phyloP scores from a whole-genome alignment of 2,888 invertebrate genomes.

The Eilema caniola region DNA sequence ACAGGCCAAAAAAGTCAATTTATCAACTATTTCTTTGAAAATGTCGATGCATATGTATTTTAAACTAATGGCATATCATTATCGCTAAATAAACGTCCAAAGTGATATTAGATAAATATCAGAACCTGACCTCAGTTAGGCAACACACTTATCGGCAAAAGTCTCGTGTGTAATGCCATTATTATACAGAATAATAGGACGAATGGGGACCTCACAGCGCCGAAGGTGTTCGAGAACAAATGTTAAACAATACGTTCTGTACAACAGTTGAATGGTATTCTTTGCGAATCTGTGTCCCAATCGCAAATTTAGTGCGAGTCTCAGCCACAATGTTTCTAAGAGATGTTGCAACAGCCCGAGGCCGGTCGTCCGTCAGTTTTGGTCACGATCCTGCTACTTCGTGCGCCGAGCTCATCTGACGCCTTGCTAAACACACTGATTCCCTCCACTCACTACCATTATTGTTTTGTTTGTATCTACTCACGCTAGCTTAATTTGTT shows the following conservation, averaged over 20 bases:
- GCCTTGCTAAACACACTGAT: slow-evolving; percentile 61
- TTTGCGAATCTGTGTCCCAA: slow-evolving; percentile 74
- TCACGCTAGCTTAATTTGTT: slow-evolving; percentile 45
- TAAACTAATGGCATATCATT: slow-evolving; percentile 40
- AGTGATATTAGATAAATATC: slow-evolving; percentile 52
- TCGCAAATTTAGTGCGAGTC: slow-evolving; percentile 77
- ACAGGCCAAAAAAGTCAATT: slow-evolving; percentile 21
- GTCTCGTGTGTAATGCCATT: slow-evolving; percentile 43
- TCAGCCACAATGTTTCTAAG: slow-evolving; percentile 74
- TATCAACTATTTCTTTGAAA: slow-evolving; percentile 18
- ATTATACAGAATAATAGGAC: slow-evolving; percentile 46
- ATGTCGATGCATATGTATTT: slow-evolving; percentile 10
- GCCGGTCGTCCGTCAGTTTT: slow-evolving; percentile 71
- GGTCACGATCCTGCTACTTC: slow-evolving; percentile 76
- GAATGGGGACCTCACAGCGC: slow-evolving; percentile 47
- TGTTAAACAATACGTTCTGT: slow-evolving; percentile 59
- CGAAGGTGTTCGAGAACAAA: slow-evolving; percentile 50
- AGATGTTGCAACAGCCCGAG: slow-evolving; percentile 76
- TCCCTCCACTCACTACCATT: slow-evolving; percentile 46
- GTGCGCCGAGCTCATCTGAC: slow-evolving; percentile 62
- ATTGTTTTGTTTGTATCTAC: slow-evolving; percentile 48
- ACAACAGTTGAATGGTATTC: slow-evolving; percentile 70
- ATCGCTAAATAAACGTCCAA: slow-evolving; percentile 47
- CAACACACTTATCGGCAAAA: slow-evolving; percentile 45
- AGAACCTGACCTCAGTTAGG: slow-evolving; percentile 49